Conservation (phyloP, 2,888 invertebrate genomes). For the Stramonita haemastoma region DNA sequence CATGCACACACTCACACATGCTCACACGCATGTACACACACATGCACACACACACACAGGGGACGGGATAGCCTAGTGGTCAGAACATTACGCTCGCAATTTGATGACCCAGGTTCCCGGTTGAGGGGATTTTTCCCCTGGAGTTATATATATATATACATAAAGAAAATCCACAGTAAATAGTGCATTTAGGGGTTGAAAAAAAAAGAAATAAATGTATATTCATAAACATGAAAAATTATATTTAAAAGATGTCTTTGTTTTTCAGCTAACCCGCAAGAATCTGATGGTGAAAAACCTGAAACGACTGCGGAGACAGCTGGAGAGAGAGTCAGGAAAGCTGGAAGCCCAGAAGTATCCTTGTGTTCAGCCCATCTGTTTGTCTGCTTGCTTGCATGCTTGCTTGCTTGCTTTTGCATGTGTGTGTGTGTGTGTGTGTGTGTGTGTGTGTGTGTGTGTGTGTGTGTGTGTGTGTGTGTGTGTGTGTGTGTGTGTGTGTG, state of each 20-base stretch:
- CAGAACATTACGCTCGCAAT: too few relatives aligned
- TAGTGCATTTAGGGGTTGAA: too few relatives aligned
- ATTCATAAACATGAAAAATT: too few relatives aligned
- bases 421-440: neutral
- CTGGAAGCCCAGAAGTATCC: slow-evolving; percentile 77
- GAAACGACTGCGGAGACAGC: slow-evolving; percentile 78
- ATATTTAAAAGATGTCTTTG: too few relatives aligned
- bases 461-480: neutral
- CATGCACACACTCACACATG: neutral
- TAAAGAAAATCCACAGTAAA: too few relatives aligned
- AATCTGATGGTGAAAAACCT: slow-evolving; percentile 81
- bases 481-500: slow-evolving; percentile 17
- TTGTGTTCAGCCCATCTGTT: slow-evolving; percentile 29
- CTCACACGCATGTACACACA: neutral
- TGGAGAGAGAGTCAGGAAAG: slow-evolving; percentile 76
- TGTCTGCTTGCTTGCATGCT: neutral
- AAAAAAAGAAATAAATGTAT: too few relatives aligned
- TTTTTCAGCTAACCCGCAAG: slow-evolving; percentile 80
- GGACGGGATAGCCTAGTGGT: too few relatives aligned
- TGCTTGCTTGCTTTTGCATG: neutral
- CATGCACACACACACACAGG: neutral
- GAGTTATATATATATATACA: too few relatives aligned
- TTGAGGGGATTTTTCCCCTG: too few relatives aligned
- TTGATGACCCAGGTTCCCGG: too few relatives aligned
- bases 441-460: neutral